phyloP scores from a whole-genome alignment of 2,888 invertebrate genomes.

The Pecten maximus region DNA sequence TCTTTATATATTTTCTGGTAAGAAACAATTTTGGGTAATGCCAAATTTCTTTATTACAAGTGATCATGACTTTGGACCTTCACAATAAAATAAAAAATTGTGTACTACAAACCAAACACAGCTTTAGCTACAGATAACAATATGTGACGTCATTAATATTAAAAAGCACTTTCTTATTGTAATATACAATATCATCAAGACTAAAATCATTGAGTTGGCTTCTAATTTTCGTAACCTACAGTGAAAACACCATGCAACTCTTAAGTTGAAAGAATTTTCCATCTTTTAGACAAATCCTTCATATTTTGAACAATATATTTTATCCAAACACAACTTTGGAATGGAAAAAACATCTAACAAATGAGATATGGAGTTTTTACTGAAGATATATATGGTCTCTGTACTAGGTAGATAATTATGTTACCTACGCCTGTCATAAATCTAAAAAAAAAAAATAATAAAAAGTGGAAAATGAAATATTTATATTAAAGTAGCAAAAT shows the following conservation, averaged over 20 bases:
- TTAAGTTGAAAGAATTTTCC: background rate
- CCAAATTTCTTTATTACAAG: background rate
- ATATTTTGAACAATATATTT: background rate
- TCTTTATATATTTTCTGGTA: background rate
- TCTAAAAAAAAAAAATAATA: conserved; percentile 7
- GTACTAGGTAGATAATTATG: background rate
- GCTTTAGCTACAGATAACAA: background rate
- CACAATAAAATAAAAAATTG: background rate
- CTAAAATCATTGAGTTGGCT: background rate
- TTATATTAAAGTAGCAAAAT: background rate
- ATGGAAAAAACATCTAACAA: background rate
- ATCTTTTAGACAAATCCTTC: background rate
- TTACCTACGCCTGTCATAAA: background rate
- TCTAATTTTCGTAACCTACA: background rate
- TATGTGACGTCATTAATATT: background rate
- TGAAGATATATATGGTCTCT: background rate
- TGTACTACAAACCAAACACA: background rate
- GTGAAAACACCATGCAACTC: background rate
- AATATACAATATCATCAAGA: background rate
- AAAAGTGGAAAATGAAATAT: background rate
- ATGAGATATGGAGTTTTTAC: background rate
- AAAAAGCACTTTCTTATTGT: conserved; percentile 2
- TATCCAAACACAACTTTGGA: background rate
- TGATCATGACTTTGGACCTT: background rate
- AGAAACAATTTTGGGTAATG: background rate